Evolutionary conservation across 2,888 invertebrate genomes (phyloP).

Genomic region (Subacronicta megacephala): DNA sequence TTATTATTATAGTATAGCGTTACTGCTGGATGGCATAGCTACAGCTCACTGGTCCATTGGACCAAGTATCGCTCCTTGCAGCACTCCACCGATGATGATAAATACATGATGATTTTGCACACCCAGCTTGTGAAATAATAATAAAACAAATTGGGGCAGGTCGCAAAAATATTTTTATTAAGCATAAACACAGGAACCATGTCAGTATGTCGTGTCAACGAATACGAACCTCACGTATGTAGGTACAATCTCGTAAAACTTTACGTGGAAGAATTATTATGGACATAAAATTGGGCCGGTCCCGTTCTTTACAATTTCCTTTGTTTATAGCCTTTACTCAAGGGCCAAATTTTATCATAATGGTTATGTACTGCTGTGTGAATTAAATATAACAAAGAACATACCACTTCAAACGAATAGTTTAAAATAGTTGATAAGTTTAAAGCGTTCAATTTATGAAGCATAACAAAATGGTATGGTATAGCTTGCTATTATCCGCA

Average conservation of each 20-base stretch:
- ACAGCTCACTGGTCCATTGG: too few species aligned
- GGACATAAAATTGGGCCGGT: slow-evolving; percentile 44
- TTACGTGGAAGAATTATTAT: slow-evolving; percentile 57
- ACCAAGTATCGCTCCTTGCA: slow-evolving; percentile 14
- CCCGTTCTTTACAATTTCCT: slow-evolving; percentile 34
- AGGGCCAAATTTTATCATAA: neutral
- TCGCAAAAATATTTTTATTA: slow-evolving; percentile 56
- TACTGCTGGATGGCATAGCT: too few species aligned
- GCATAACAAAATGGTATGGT: too few species aligned
- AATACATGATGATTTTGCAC: slow-evolving; percentile 39
- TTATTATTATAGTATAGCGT: too few species aligned
- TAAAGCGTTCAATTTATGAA: too few species aligned
- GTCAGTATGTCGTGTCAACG: slow-evolving; percentile 54
- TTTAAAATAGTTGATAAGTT: too few species aligned
- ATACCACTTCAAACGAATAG: too few species aligned
- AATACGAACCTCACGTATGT: slow-evolving; percentile 36
- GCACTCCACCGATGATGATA: slow-evolving; percentile 32
- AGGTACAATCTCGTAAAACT: slow-evolving; percentile 48
- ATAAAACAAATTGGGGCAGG: slow-evolving; percentile 45
- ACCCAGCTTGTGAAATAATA: slow-evolving; percentile 19
- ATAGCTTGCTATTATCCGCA: too few species aligned
- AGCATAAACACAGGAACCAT: slow-evolving; percentile 50
- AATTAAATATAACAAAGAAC: too few species aligned
- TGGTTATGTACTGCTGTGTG: too few species aligned
- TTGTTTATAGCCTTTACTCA: slow-evolving; percentile 18